Conservation (phyloP, 1,140 invertebrate species). For the Drosophila guanche region DNA sequence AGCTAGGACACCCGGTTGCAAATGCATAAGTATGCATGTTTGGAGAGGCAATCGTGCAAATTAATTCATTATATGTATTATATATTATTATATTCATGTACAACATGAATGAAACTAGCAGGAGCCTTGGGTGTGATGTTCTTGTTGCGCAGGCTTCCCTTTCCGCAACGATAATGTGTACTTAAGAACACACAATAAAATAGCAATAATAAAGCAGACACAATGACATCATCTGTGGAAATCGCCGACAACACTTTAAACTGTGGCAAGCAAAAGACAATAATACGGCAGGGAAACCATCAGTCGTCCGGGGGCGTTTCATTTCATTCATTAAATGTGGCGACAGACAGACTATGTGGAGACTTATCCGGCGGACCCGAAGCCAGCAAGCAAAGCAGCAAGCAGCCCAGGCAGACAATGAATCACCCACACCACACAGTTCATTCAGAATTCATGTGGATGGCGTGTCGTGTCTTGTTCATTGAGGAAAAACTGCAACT, state of each 20-base stretch:
- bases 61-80: conserved; percentile 45
- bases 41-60: conserved; percentile 25
- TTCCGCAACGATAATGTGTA: conserved; percentile 24
- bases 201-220: conserved; percentile 35
- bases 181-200: conserved; percentile 45
- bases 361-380: conserved; percentile 31
- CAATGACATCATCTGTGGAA: conserved; percentile 76
- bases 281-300: conserved; percentile 43
- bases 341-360: conserved; percentile 68
- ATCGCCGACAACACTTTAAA: conserved; percentile 51
- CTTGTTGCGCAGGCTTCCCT: conserved; percentile 36
- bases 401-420: background rate
- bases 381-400: background rate
- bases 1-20: background rate
- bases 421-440: background rate
- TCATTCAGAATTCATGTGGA: background rate
- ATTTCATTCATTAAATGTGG: conserved; percentile 80
- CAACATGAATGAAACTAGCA: conserved; percentile 76
- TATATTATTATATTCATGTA: too few relatives aligned
- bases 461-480: too few relatives aligned
- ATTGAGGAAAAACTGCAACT: too few relatives aligned
- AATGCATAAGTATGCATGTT: conserved; percentile 1
- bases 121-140: conserved; percentile 47
- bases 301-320: conserved; percentile 50
- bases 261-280: conserved; percentile 59